Evolutionary conservation across 1,140 invertebrate species (phyloP), one percentile per base, ranked within the genome.

Genomic region (Musca vetustissima): DNA sequence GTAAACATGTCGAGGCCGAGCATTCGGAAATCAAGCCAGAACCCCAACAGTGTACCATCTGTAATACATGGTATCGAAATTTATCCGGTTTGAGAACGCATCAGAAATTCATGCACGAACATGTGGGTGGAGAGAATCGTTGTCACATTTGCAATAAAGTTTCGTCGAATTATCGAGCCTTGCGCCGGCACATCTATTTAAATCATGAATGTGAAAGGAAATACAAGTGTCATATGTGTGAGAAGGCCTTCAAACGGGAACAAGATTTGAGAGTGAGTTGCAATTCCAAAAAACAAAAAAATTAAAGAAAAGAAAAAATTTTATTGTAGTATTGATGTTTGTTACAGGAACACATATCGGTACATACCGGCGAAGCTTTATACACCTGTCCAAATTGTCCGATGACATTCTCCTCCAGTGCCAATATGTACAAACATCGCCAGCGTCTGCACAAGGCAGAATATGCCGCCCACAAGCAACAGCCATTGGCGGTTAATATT

Each of bases 371-470:
- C 17, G 78, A 80, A 64, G 78, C 79, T 2, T 70, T 80, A 8
- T 80, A 80, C 69, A 80, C 78, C 17, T 80, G 78, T 66, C 78
- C 78, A 14, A 79, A 80, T 66, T 80, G 78, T 24, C 78, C 78
- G 8, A 80, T 78, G 78, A 80, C 78, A 0, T 80, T 80, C 71
- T 80, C 79, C 64, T 80, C 75, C 11, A 80, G 74, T 72, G 78
- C 78, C 55, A 80, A 80, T 70, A 80, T 80, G 78, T 80, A 80
- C 70, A 80, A 80, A 61, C 78, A 80, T 71, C 72, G 78, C 1
- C 78, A 80, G 66, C 75, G 78, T 4, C 67, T 80, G 36, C 78
- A 80, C 70, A 75, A 79, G 14, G 78, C 78, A 21, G 76, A 80
- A 43, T 80, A 76, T 66, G 78, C 78, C 71, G 78, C 78, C 21